These are phyloP conservation scores for Miichthys miiuy DNA, from an alignment of 2,797 vertebrate genomes.

Conservation along the genomic window DNA sequence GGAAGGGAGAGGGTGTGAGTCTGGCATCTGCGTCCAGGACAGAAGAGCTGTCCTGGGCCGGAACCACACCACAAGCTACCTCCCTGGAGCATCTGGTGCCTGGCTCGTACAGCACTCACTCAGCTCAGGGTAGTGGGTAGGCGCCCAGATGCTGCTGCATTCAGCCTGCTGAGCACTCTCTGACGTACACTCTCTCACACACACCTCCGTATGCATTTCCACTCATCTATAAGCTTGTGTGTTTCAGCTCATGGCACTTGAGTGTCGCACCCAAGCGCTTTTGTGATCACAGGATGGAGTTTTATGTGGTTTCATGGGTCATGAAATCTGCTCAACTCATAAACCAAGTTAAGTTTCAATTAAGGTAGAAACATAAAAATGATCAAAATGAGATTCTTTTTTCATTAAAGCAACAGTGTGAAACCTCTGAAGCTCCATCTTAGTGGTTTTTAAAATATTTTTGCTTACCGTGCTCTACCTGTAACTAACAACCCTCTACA, in stretches of 20 bases:
- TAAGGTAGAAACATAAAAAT: constrained; percentile 73
- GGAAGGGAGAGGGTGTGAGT: not conserved
- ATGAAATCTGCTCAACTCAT: constrained; percentile 68
- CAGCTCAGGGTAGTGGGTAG: constrained; percentile 17
- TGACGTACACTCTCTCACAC: constrained; percentile 5
- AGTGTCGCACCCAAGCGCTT: constrained; percentile 44
- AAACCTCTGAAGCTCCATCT: constrained; percentile 6
- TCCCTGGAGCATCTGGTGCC: constrained; percentile 41
- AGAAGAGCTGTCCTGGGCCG: constrained; percentile 30
- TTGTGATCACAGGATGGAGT: constrained; percentile 33
- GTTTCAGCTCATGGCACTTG: not conserved
- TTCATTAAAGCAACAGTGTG: constrained; percentile 37
- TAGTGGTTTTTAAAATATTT: constrained; percentile 1
- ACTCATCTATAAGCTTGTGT: constrained; percentile 14
- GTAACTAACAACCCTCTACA: not conserved
- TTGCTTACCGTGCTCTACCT: constrained; percentile 8
- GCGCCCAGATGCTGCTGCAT: constrained; percentile 29
- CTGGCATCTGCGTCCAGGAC: constrained; percentile 42
- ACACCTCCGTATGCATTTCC: constrained; percentile 7
- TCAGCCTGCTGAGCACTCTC: constrained; percentile 36
- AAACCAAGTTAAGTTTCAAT: constrained; percentile 72
- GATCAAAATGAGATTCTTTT: constrained; percentile 53
- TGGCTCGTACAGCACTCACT: not conserved
- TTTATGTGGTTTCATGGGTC: constrained; percentile 66
- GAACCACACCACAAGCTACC: constrained; percentile 19